These are phyloP conservation scores for Tipula helvola DNA, from an alignment of 2,888 invertebrate genomes.

Conservation along the genomic window DNA sequence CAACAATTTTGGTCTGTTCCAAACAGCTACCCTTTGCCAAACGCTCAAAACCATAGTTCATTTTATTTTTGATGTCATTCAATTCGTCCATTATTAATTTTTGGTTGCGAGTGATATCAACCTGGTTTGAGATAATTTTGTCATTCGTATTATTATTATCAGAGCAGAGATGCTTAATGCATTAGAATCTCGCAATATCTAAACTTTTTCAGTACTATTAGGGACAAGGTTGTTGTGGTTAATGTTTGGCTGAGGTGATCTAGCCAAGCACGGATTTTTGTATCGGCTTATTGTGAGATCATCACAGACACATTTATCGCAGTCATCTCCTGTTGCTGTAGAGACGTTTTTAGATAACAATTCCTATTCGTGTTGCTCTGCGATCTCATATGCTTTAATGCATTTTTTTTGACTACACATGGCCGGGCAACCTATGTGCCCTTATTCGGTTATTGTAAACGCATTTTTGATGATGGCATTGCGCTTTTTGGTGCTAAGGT, in stretches of 20 bases:
- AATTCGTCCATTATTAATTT: background rate
- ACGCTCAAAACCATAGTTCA: background rate
- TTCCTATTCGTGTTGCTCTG: background rate
- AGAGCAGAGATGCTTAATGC: too few relatives aligned
- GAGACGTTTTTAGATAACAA: background rate
- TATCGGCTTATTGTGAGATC: background rate
- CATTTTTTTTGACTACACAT: background rate
- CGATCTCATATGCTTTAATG: background rate
- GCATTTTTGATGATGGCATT: background rate
- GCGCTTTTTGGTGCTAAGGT: background rate
- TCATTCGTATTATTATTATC: too few relatives aligned
- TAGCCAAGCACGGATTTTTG: background rate
- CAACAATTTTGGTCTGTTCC: background rate
- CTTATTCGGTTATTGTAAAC: background rate
- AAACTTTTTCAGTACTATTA: too few relatives aligned
- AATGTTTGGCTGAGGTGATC: too few relatives aligned
- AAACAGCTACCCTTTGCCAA: background rate
- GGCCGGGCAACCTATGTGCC: background rate
- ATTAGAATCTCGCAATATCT: too few relatives aligned
- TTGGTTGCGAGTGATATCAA: background rate
- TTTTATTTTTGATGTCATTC: background rate
- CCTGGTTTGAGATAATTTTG: too few relatives aligned
- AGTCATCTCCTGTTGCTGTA: too few relatives aligned
- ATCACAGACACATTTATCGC: too few relatives aligned
- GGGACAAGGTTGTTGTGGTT: too few relatives aligned